A percentile compares a stretch with the other conserved stretches of the same genome.
Evolutionary conservation across 2,797 vertebrate genomes (phyloP).

Genomic region (Mallotus villosus): DNA sequence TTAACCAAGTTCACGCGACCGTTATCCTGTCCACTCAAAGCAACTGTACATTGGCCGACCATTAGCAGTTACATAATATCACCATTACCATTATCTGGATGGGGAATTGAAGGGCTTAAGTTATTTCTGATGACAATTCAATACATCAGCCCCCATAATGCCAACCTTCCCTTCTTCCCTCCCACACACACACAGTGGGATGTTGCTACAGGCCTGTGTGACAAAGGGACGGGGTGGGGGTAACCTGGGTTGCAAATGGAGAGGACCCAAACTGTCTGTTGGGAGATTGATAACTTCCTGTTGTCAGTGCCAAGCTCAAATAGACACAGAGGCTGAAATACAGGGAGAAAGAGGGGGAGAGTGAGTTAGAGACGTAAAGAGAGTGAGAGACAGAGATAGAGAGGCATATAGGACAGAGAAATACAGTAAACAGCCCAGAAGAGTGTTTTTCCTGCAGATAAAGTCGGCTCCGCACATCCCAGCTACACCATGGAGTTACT

Average conservation of each 20-base stretch:
- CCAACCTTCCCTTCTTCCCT: too few relatives aligned
- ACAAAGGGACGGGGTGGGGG: background rate
- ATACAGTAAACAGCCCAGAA: too few relatives aligned
- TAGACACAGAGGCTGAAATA: background rate
- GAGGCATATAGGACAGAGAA: background rate
- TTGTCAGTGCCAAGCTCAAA: background rate
- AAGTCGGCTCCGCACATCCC: background rate
- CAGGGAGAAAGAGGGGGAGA: background rate
- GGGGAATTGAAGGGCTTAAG: background rate
- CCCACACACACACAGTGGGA: background rate
- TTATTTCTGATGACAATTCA: conserved; percentile 1
- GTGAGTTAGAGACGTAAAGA: background rate
- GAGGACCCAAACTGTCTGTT: background rate
- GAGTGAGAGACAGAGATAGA: background rate
- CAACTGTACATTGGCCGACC: background rate
- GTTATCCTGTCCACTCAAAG: background rate
- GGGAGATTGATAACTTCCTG: background rate
- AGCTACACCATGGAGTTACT: background rate
- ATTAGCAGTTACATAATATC: background rate
- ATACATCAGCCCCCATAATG: background rate
- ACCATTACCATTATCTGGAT: conserved; percentile 1
- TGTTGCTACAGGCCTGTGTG: background rate
- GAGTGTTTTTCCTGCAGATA: conserved; percentile 7
- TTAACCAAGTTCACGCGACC: background rate
- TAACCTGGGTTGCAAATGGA: background rate